These are phyloP conservation scores for Pimephales promelas DNA, from an alignment of 2,113 vertebrate species.

Conservation along the genomic window DNA sequence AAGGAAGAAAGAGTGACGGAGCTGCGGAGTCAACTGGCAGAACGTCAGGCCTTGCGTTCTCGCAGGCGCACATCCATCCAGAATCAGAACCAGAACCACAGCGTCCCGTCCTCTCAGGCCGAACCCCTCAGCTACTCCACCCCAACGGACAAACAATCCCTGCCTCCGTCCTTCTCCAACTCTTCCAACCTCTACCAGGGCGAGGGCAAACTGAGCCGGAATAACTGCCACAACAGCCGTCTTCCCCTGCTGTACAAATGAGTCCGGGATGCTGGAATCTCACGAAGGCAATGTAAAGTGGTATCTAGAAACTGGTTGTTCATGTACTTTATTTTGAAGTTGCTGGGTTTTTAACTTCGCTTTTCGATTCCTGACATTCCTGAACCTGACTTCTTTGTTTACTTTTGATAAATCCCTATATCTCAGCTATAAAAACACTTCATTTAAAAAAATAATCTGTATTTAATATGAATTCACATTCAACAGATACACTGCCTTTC, in stretches of 20 bases:
- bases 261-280: conserved; percentile 42
- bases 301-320: not conserved
- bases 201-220: conserved; percentile 86
- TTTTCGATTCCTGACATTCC: conserved; percentile 21
- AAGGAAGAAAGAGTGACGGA: conserved; percentile 91
- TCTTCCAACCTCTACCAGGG: conserved; percentile 81
- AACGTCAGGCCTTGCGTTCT: conserved; percentile 86
- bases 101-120: conserved; percentile 64
- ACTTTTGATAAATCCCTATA: not conserved
- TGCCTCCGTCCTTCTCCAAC: conserved; percentile 79
- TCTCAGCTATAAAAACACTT: not conserved
- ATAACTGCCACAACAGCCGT: conserved; percentile 92
- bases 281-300: not conserved
- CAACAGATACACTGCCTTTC: not conserved
- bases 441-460: not conserved
- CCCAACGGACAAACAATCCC: conserved; percentile 74
- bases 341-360: not conserved
- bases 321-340: conserved; percentile 13
- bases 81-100: conserved; percentile 68
- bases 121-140: conserved; percentile 74
- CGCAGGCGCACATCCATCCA: conserved; percentile 77
- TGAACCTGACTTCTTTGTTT: not conserved
- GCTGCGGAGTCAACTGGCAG: conserved; percentile 87
- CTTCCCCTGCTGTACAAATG: conserved; percentile 92
- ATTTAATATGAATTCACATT: not conserved